Percentiles rank a stretch among this genome's conserved stretches.
These are phyloP conservation scores for Eretmocerus hayati DNA, from an alignment of 2,888 invertebrate species.

Conservation along the genomic window DNA sequence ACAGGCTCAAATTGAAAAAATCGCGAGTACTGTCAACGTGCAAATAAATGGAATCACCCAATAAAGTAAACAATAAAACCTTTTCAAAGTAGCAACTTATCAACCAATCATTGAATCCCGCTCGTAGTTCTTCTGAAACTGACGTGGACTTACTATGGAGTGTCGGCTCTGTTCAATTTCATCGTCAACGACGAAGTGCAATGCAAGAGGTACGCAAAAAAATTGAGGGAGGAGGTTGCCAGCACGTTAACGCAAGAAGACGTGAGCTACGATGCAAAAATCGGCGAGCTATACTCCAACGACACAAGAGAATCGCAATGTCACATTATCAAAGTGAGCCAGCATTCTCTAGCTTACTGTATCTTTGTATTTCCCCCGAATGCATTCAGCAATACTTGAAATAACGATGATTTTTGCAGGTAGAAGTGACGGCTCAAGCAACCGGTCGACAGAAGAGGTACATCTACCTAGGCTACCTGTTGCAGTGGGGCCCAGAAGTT, in stretches of 20 bases:
- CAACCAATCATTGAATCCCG: too few species aligned
- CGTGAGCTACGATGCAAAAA: constrained; percentile 32
- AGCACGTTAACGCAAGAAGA: constrained; percentile 31
- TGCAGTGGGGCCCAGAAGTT: constrained; percentile 34
- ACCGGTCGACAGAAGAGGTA: constrained; percentile 23
- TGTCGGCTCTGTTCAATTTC: constrained; percentile 39
- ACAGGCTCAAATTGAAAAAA: too few species aligned
- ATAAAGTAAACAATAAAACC: neutral
- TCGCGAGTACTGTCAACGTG: too few species aligned
- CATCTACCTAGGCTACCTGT: constrained; percentile 37
- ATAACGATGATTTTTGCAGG: neutral
- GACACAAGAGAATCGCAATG: too few species aligned
- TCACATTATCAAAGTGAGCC: constrained; percentile 30
- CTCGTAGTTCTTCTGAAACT: constrained; percentile 34
- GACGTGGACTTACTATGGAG: constrained; percentile 41
- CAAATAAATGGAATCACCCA: too few species aligned
- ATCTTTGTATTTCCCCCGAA: neutral
- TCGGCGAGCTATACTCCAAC: constrained; percentile 29
- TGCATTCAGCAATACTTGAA: neutral
- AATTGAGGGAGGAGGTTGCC: constrained; percentile 39
- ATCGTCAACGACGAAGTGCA: constrained; percentile 29
- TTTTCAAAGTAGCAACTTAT: neutral
- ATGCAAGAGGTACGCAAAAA: constrained; percentile 40
- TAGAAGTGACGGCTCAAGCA: neutral
- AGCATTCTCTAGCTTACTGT: neutral